Evolutionary conservation across 1,140 invertebrate genomes (phyloP).

Genomic region (Teleopsis dalmanni): DNA sequence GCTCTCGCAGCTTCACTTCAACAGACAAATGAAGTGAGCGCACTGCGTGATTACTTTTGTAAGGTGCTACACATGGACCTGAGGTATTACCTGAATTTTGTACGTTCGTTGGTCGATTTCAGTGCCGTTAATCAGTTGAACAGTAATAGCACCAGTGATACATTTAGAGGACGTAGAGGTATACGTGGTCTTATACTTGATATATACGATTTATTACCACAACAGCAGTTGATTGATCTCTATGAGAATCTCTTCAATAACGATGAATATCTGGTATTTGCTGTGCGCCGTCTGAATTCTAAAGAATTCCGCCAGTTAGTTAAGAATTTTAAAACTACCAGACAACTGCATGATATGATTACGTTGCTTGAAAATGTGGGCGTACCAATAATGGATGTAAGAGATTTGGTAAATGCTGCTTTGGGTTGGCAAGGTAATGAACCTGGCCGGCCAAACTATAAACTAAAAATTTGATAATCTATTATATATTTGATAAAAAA

Average conservation of each 20-base stretch:
- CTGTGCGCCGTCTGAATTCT: neutral
- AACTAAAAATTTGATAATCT: no score
- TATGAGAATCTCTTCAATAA: neutral
- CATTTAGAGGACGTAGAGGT: neutral
- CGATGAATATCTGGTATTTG: conserved; percentile 1
- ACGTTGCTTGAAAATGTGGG: neutral
- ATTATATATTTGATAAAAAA: no score
- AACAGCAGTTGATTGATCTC: neutral
- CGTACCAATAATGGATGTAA: neutral
- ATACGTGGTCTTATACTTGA: conserved; percentile 1
- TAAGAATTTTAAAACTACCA: no score
- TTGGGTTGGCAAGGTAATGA: no score
- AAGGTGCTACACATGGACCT: conserved; percentile 6
- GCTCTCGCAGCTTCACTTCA: neutral
- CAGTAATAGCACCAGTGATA: neutral
- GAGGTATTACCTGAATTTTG: neutral
- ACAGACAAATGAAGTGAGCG: neutral
- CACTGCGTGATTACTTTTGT: neutral
- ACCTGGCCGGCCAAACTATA: no score
- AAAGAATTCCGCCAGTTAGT: neutral
- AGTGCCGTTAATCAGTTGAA: neutral
- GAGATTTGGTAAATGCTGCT: neutral
- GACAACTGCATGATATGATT: no score
- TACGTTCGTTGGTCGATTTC: neutral
- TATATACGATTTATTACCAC: neutral